Evolutionary conservation across 2,113 vertebrate species (phyloP).

Genomic region (Pionites leucogaster): DNA sequence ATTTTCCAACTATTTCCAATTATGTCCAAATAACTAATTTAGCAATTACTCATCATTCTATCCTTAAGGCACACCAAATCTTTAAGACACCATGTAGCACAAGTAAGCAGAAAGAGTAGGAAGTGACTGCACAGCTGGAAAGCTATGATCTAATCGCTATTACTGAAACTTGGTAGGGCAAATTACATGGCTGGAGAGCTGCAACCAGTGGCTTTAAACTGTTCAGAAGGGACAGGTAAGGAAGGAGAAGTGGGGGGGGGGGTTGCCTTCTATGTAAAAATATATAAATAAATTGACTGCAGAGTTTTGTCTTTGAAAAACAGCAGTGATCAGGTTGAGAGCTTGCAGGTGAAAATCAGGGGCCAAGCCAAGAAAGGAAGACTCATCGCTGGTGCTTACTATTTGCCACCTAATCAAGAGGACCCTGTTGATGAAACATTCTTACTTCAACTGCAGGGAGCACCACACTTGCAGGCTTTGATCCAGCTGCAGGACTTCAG

Average conservation of each 20-base stretch:
- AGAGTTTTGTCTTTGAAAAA: background rate
- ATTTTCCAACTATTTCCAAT: background rate
- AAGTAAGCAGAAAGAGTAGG: background rate
- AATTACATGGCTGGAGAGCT: background rate
- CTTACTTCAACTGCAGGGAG: background rate
- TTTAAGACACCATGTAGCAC: background rate
- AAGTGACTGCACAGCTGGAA: background rate
- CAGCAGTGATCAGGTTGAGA: background rate
- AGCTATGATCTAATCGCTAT: background rate
- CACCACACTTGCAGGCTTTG: accelerated
- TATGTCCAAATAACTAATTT: background rate
- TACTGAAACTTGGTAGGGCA: background rate
- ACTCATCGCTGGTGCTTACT: background rate
- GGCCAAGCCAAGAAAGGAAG: background rate
- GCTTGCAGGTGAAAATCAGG: background rate
- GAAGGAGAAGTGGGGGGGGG: background rate
- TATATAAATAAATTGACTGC: background rate
- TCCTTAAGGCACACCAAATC: background rate
- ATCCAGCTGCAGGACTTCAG: background rate
- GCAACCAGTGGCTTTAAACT: background rate
- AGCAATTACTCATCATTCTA: background rate
- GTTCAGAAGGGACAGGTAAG: background rate
- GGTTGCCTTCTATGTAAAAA: background rate
- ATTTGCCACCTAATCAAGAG: accelerated
- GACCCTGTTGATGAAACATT: background rate